Evolutionary conservation across 2,113 vertebrate genomes (phyloP).

Genomic region (human (Homo sapiens)): GRCh38 chr6:52528501-52529000

Average conservation of each 20-base stretch:
- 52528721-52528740: not conserved
- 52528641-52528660: not conserved
- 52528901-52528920: too few relatives aligned
- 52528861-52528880: rapidly evolving
- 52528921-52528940: too few relatives aligned
- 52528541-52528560: conserved; percentile 45
- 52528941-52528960: too few relatives aligned
- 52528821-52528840: not conserved
- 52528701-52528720: not conserved
- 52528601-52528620: not conserved
- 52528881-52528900: not conserved
- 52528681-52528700: conserved; percentile 26
- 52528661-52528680: not conserved
- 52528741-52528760: conserved; percentile 2
- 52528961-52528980: too few relatives aligned
- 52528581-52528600: not conserved
- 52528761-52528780: not conserved
- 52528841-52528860: not conserved
- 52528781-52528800: not conserved
- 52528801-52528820: not conserved
- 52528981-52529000: too few relatives aligned
- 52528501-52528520: conserved; percentile 26
- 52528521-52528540: conserved; percentile 32
- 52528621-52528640: not conserved
- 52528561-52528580: conserved; percentile 1